Percentiles rank a stretch among this genome's conserved stretches.
phyloP scores from a whole-genome alignment of 2,113 vertebrate species.

The Xiphophorus couchianus region DNA sequence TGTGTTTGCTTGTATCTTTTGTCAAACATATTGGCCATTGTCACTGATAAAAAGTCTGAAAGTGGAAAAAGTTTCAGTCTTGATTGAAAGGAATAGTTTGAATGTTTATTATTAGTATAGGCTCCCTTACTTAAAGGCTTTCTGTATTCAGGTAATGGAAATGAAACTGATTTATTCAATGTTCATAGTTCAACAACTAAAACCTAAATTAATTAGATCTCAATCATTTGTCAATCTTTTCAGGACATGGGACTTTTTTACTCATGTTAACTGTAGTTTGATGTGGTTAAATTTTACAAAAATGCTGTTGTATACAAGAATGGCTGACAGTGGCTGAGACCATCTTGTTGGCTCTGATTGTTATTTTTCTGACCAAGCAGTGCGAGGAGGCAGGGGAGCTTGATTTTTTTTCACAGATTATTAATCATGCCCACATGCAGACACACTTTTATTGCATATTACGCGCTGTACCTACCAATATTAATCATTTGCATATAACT shows the following conservation, averaged over 20 bases:
- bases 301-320: not conserved
- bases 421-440: not conserved
- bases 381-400: too few species aligned
- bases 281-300: not conserved
- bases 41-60: not conserved
- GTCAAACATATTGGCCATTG: not conserved
- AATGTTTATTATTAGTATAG: not conserved
- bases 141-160: not conserved
- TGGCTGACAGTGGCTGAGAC: too few species aligned
- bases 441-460: not conserved
- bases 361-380: too few species aligned
- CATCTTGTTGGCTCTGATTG: too few species aligned
- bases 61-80: not conserved
- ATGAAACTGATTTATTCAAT: not conserved
- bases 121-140: too few species aligned
- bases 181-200: not conserved
- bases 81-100: not conserved
- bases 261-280: not conserved
- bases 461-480: not conserved
- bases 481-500: not conserved
- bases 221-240: not conserved
- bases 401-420: too few species aligned
- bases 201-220: not conserved
- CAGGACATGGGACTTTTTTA: not conserved
- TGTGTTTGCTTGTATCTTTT: conserved; percentile 2